Conservation (phyloP, 2,113 vertebrate genomes). For the Polypterus bichir region DNA sequence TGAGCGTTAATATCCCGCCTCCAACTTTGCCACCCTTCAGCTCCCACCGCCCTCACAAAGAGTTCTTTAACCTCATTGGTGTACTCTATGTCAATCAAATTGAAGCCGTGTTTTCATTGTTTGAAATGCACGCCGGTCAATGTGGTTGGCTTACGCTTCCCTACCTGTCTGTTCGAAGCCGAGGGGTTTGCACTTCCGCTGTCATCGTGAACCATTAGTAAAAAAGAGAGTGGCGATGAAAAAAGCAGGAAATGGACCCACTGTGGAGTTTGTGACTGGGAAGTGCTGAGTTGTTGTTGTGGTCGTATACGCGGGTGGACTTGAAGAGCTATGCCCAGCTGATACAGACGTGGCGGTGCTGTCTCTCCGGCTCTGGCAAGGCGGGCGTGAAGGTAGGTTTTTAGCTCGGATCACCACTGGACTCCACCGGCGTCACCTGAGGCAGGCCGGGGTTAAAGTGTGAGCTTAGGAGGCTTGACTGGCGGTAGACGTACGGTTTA, state of each 20-base stretch:
- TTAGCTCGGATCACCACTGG: no score
- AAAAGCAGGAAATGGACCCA: constrained; percentile 19
- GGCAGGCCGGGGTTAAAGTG: no score
- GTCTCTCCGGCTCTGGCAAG: constrained; percentile 13
- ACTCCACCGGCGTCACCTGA: no score
- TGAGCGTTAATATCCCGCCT: no score
- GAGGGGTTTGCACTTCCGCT: constrained; percentile 22
- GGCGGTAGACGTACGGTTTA: no score
- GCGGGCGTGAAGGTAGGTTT: constrained; percentile 32
- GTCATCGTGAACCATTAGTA: constrained; percentile 16
- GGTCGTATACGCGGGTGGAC: constrained; percentile 11
- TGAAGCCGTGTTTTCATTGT: constrained; percentile 1
- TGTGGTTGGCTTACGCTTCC: neutral
- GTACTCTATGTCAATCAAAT: constrained; percentile 10
- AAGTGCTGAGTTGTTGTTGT: neutral
- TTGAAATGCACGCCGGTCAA: neutral
- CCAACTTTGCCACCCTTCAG: no score
- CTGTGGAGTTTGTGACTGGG: constrained; percentile 16
- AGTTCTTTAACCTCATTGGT: constrained; percentile 11
- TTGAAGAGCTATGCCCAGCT: constrained; percentile 7
- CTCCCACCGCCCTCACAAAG: no score
- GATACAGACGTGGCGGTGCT: constrained; percentile 13
- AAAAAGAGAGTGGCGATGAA: constrained; percentile 8
- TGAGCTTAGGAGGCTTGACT: no score
- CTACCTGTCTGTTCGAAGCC: no score